Evolutionary conservation across 2,797 vertebrate genomes (phyloP).

Genomic region (Staurois parvus): DNA sequence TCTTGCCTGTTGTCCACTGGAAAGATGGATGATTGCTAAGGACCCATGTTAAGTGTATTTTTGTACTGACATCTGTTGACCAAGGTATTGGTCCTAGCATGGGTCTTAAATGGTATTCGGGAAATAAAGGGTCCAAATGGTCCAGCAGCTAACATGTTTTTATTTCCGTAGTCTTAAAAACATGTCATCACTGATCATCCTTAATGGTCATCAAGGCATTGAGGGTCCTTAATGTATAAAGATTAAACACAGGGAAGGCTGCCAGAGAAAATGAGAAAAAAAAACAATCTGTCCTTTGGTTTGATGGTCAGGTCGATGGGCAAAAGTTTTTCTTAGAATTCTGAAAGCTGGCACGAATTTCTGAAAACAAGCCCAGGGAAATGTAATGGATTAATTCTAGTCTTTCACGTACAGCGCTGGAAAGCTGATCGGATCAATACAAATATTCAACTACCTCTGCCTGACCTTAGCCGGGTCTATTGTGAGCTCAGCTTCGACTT

Average conservation of each 20-base stretch:
- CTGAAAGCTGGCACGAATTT: conserved; percentile 22
- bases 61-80: no score
- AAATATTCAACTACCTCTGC: conserved; percentile 55
- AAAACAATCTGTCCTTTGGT: conserved; percentile 29
- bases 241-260: conserved; percentile 2
- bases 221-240: conserved; percentile 23
- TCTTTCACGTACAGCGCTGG: conserved; percentile 46
- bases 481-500: conserved; percentile 41
- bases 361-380: conserved; percentile 52
- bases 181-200: background rate
- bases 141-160: background rate
- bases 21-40: no score
- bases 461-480: conserved; percentile 44
- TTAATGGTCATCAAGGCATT: background rate
- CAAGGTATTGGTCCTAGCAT: no score
- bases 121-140: background rate
- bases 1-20: no score
- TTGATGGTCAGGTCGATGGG: conserved; percentile 42
- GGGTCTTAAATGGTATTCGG: background rate
- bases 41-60: background rate
- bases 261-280: conserved; percentile 20
- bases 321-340: conserved; percentile 52
- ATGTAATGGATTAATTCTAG: conserved; percentile 54
- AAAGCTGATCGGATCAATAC: conserved; percentile 53
- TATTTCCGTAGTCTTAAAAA: background rate